These are phyloP conservation scores for Margaritifera margaritifera DNA, from an alignment of 2,888 invertebrate genomes.

Conservation along the genomic window DNA sequence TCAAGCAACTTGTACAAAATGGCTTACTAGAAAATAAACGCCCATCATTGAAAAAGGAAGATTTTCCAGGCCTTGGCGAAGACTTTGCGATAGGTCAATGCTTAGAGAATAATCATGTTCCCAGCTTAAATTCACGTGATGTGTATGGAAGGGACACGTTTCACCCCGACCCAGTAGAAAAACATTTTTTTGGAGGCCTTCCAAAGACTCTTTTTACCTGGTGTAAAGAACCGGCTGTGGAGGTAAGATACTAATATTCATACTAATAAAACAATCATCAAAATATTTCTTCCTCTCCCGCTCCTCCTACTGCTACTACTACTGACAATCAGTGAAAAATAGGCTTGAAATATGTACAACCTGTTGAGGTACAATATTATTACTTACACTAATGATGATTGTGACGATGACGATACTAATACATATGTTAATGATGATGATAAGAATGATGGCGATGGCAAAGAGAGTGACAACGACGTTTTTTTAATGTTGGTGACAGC, in stretches of 20 bases:
- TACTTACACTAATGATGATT: too few relatives aligned
- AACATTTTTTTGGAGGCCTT: conserved; percentile 30
- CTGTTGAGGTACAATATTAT: too few relatives aligned
- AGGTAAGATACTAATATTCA: conserved; percentile 18
- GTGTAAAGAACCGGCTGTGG: conserved; percentile 13
- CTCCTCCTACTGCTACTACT: too few relatives aligned
- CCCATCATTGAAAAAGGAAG: conserved; percentile 75
- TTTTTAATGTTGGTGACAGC: too few relatives aligned
- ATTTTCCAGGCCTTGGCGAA: conserved; percentile 81
- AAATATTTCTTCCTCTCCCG: too few relatives aligned
- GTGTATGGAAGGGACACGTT: conserved; percentile 87
- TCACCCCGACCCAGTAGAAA: conserved; percentile 86
- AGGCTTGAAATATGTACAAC: too few relatives aligned
- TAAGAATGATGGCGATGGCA: too few relatives aligned
- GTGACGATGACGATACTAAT: too few relatives aligned
- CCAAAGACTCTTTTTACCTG: conserved; percentile 15
- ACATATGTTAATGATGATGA: too few relatives aligned
- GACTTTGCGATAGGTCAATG: conserved; percentile 95
- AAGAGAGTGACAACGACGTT: too few relatives aligned
- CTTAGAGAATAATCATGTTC: conserved; percentile 79
- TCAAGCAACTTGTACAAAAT: conserved; percentile 82
- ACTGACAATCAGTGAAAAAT: too few relatives aligned
- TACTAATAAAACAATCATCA: neutral
- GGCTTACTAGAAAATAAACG: conserved; percentile 75
- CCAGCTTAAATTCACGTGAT: conserved; percentile 90